Base-by-base conservation (phyloP, 2,888 invertebrate genomes). In the Polymixis flavicincta region DNA sequence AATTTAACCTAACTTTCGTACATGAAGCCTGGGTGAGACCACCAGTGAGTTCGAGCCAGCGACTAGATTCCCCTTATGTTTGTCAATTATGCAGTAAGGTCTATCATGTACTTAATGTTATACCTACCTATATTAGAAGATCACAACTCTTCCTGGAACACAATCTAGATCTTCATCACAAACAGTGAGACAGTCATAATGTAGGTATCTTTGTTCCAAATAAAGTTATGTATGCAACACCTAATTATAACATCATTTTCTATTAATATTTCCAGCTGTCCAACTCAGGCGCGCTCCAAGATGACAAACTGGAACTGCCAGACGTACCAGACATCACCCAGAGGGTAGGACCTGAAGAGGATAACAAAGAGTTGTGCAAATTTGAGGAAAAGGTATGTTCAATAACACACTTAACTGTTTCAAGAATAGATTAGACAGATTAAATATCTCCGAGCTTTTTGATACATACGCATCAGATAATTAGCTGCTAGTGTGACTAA, bases 261-360 rank as follows among this genome's bases (percentile, higher is more conserved):
- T 9, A 2, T n/a, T 13, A 9, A 59, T 54, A 42, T 64, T 78
- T 89, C 11, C 91, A 95, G 95, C 70, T 91, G 11, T 79, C 79
- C 54, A 85, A 88, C 3, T 87, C 85, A 75, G 83, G 84, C 8
- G 85, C 79, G 83, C 95, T 92, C 92, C 94, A 88, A 86, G 82
- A 93, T 3, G 91, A 93, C 55, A 83, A 88, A 63, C 63, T 92
- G 32, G 94, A 95, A 22, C 85, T 92, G 25, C 71, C 92, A 28
- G 95, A 95, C 2, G 87, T 91, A 1, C 93, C 93, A 1, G 93
- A 96, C 61, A 94, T 97, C 48, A 92, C 93, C 3, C 95, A 96
- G 77, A 93, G 97, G 19, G 93, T 97, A 72, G 95, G 96, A 28
- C 92, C 94, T 48, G 90, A 88, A 25, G 94, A 92, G 2, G 94